Evolutionary conservation across 2,113 vertebrate species (phyloP), one percentile per base, ranked within the genome.

Genomic region (Limanda limanda): DNA sequence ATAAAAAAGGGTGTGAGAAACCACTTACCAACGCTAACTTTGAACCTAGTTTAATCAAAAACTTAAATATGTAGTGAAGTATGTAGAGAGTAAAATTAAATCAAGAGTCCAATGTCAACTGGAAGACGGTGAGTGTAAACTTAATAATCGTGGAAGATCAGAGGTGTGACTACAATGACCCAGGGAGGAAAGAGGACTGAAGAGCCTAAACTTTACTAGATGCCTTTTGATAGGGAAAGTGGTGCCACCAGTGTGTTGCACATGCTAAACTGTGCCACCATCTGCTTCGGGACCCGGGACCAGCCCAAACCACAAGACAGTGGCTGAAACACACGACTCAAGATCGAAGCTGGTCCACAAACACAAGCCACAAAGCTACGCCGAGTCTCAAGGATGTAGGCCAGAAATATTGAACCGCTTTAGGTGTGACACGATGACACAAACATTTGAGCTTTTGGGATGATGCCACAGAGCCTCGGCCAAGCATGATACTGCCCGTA

Each of bases 241-340:
- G 79, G 72, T 85, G 24, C 62, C 82, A 82, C 78, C 77, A 69
- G 74, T 76, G 58, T 56, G 71, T 75, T 63, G 75, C 83, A 87
- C 71, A 79, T 78, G 65, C 74, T 86, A 89, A 91, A 93, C 87
- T 89, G 86, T 83, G 92, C 84, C 81, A 80, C 93, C 93, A 93
- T 93, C 92, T 93, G 91, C 82, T 90, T 37, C 1, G 81, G 83
- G 84, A 89, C 71, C 74, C 66, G 79, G 65, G 79, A 77, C 78
- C 54, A 74, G 61, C 69, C 58, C 82, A 90, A 80, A 89, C 76
- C 84, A 63, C 88, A 82, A 88, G 79, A 90, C 86, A 24, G 81
- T 79, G 79, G 83, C 85, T 78, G 55, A 81, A 85, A 88, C 67
- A 86, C 78, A 74, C 77, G 64, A 68, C 55, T 85, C 85, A 87